A percentile compares a stretch with the other conserved stretches of the same genome.
These are phyloP conservation scores for Archocentrus centrarchus DNA, from an alignment of 2,113 vertebrate species.

Conservation along the genomic window DNA sequence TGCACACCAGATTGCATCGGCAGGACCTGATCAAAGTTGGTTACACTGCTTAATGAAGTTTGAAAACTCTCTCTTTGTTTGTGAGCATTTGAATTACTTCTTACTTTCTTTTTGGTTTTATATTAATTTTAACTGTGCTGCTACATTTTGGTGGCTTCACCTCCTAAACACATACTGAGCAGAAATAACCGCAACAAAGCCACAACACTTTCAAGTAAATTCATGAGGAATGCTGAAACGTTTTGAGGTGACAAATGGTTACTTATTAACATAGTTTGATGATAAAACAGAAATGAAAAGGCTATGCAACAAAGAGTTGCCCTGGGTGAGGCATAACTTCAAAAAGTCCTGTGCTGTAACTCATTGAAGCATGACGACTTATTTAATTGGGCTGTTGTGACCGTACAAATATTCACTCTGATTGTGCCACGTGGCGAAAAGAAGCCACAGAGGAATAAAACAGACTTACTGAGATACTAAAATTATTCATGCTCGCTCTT, in stretches of 20 bases:
- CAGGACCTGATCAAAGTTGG: too few relatives aligned
- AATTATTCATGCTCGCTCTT: slow-evolving; percentile 32
- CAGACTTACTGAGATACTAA: slow-evolving; percentile 33
- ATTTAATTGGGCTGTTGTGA: slow-evolving; percentile 47
- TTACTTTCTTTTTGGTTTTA: too few relatives aligned
- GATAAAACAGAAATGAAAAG: slow-evolving; percentile 32
- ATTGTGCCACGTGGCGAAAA: slow-evolving; percentile 38
- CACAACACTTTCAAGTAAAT: background rate
- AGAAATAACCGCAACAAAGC: background rate
- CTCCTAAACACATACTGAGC: too few relatives aligned
- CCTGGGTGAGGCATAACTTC: slow-evolving; percentile 18
- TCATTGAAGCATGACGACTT: slow-evolving; percentile 26
- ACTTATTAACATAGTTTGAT: slow-evolving; percentile 18
- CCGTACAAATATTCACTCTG: slow-evolving; percentile 46
- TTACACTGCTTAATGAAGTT: too few relatives aligned
- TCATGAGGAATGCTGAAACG: background rate
- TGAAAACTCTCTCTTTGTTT: too few relatives aligned
- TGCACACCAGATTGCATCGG: too few relatives aligned
- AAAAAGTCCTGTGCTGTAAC: slow-evolving; percentile 39
- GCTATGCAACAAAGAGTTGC: slow-evolving; percentile 9
- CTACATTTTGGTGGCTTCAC: too few relatives aligned
- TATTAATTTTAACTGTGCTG: too few relatives aligned
- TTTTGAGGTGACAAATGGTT: background rate
- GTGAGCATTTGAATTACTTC: too few relatives aligned
- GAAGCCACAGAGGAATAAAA: slow-evolving; percentile 35